Evolutionary conservation across 2,113 vertebrate genomes (phyloP).

Genomic region (Ammodytes dubius): DNA sequence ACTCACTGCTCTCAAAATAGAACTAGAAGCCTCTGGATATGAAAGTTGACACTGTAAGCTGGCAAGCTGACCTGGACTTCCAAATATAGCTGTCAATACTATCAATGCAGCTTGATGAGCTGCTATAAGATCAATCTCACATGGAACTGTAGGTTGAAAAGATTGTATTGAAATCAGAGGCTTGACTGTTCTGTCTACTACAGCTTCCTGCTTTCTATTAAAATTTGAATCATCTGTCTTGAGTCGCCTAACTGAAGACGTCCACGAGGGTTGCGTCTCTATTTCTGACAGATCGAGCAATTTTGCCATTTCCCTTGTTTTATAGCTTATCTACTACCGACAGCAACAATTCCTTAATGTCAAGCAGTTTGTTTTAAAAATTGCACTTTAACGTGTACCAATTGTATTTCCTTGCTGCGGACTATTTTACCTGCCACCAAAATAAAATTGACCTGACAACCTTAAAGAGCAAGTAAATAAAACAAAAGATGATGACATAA

Average conservation of each 20-base stretch:
- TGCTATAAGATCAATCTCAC: slow-evolving; percentile 32
- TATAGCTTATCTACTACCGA: slow-evolving; percentile 17
- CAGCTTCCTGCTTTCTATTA: slow-evolving; percentile 39
- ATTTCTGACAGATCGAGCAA: slow-evolving; percentile 28
- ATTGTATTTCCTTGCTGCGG: slow-evolving; percentile 12
- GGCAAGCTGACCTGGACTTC: slow-evolving; percentile 62
- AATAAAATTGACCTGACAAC: slow-evolving; percentile 26
- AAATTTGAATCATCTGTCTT: slow-evolving; percentile 33
- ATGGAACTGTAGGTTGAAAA: slow-evolving; percentile 8
- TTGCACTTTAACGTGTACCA: slow-evolving; percentile 17
- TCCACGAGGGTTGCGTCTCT: slow-evolving; percentile 19
- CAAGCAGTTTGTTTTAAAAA: slow-evolving; percentile 20
- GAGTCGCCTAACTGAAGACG: slow-evolving; percentile 26
- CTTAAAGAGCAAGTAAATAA: slow-evolving; percentile 25
- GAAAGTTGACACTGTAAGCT: slow-evolving; percentile 76
- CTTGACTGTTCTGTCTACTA: slow-evolving; percentile 25
- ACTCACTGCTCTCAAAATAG: slow-evolving; percentile 69
- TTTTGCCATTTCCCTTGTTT: slow-evolving; percentile 33
- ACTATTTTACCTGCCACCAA: slow-evolving; percentile 12
- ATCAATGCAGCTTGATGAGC: slow-evolving; percentile 62
- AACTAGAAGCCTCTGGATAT: slow-evolving; percentile 61
- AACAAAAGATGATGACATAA: slow-evolving; percentile 8
- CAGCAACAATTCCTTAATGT: slow-evolving; percentile 20
- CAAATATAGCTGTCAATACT: slow-evolving; percentile 71
- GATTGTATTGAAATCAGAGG: slow-evolving; percentile 37